Percentiles rank a stretch among this genome's conserved stretches.
These are phyloP conservation scores for Dascyllus trimaculatus DNA, from an alignment of 2,113 vertebrate genomes.

Conservation along the genomic window DNA sequence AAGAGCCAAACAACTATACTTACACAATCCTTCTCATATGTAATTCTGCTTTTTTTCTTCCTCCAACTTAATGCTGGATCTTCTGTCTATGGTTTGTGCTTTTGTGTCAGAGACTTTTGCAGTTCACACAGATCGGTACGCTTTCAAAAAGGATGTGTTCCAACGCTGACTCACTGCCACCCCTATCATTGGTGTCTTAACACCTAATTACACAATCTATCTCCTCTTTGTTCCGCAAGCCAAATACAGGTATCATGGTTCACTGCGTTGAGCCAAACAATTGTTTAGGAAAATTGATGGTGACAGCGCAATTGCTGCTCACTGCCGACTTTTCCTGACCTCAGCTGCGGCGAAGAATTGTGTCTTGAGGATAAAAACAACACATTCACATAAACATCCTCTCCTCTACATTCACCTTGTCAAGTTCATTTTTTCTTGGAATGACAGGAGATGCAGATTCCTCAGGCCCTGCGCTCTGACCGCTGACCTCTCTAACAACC, in stretches of 20 bases:
- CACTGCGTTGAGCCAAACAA: background rate
- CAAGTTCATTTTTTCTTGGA: conserved; percentile 89
- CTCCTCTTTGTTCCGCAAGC: conserved; percentile 33
- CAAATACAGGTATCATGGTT: conserved; percentile 9
- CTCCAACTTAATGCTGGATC: background rate
- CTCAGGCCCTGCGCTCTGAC: conserved; percentile 77
- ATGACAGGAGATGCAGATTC: conserved; percentile 87
- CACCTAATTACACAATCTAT: conserved; percentile 36
- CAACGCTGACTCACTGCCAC: conserved; percentile 34
- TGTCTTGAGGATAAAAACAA: background rate
- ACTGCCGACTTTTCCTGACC: conserved; percentile 47
- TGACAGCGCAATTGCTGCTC: conserved; percentile 66
- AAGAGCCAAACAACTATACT: background rate
- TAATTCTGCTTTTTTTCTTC: background rate
- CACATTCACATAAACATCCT: conserved; percentile 5
- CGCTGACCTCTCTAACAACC: conserved; percentile 93
- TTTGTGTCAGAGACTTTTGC: conserved; percentile 2
- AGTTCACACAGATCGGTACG: conserved; percentile 18
- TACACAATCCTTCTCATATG: background rate
- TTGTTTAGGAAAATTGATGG: conserved; percentile 55
- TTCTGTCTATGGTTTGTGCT: background rate
- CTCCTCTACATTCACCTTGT: conserved; percentile 88
- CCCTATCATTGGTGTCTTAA: conserved; percentile 49
- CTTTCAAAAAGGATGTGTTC: conserved; percentile 27
- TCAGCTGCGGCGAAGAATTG: conserved; percentile 29